Evolutionary conservation across 2,888 invertebrate genomes (phyloP), one percentile per base, ranked within the genome.

Genomic region (Schizaphis graminum): DNA sequence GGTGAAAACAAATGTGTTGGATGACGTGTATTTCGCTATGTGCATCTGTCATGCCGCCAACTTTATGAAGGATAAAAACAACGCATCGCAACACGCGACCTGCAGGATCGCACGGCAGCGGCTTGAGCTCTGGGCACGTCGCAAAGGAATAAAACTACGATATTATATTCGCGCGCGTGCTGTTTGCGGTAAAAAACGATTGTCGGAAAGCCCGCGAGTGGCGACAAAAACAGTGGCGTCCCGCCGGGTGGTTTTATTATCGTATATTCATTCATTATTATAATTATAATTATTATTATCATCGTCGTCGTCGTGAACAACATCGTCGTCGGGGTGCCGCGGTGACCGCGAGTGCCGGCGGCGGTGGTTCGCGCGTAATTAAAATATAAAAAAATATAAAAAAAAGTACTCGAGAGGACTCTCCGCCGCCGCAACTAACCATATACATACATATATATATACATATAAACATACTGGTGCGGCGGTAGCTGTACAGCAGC

Each of bases 391-490:
- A 86, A 44, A 44, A 41, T n/a, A 41, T 2, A 41, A 41, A 57
- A 85, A 90, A 91, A 53, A 85, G 35, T 49, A 7, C 77, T 91
- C 91, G 84, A 91, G 91, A 91, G 91, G 35, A 91, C 77, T 84
- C 86, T 86, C 86, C 86, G 13, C 77, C 77, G 35, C 77, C 35
- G 35, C 77, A 21, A 35, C n/a, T n/a, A 67, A 16, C 35, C 35
- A 77, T 21, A 11, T n/a, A n/a, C n/a, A n/a, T n/a, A n/a, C n/a
- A n/a, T n/a, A 49, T 49, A 11, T 13, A 49, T 49, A 49, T 49
- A 49, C 10, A 49, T 49, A 49, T 44, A 44, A 44, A 47, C 11
- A 47, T 47, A 53, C 53, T 53, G 16, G 16, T 53, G 91, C 24
- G n/a, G n/a, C n/a, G 41, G 21, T 44, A 49, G 57, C 90, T 49